A percentile compares a stretch with the other conserved stretches of the same genome.
phyloP scores from a whole-genome alignment of 2,888 invertebrate genomes.

The Griposia aprilina region DNA sequence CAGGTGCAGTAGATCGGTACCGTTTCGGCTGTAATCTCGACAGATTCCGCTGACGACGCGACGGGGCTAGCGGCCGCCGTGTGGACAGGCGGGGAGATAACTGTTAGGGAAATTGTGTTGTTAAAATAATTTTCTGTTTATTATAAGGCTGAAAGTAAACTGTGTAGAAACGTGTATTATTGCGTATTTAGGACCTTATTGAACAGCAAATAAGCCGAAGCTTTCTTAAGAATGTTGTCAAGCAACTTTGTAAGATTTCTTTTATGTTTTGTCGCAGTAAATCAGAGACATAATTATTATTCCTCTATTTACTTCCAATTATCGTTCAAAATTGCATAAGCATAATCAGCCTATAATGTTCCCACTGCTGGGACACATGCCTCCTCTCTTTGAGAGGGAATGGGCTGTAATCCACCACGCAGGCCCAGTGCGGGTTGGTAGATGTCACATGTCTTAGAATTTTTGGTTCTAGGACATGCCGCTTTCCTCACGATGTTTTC shows the following conservation, averaged over 20 bases:
- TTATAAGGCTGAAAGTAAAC: too few species aligned
- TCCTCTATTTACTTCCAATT: neutral
- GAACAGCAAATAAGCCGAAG: too few species aligned
- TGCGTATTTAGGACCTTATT: neutral
- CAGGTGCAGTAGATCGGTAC: conserved; percentile 64
- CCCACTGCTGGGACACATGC: too few species aligned
- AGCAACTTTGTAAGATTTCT: neutral
- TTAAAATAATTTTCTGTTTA: neutral
- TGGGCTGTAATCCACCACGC: too few species aligned
- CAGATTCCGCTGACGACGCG: conserved; percentile 78
- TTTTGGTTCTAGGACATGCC: too few species aligned
- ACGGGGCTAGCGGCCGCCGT: conserved; percentile 54
- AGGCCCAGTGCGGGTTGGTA: too few species aligned
- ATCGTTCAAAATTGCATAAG: neutral
- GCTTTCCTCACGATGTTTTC: too few species aligned
- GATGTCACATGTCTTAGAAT: too few species aligned
- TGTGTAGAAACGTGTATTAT: neutral
- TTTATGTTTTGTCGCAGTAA: neutral
- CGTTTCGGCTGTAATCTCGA: conserved; percentile 66
- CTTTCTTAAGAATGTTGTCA: neutral
- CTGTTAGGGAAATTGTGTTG: conserved; percentile 5
- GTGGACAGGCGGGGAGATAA: conserved; percentile 47
- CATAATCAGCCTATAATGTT: too few species aligned
- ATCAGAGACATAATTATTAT: too few species aligned
- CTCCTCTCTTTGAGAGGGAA: too few species aligned